Evolutionary conservation across 2,113 vertebrate species (phyloP).

Genomic region (Murina feae): DNA sequence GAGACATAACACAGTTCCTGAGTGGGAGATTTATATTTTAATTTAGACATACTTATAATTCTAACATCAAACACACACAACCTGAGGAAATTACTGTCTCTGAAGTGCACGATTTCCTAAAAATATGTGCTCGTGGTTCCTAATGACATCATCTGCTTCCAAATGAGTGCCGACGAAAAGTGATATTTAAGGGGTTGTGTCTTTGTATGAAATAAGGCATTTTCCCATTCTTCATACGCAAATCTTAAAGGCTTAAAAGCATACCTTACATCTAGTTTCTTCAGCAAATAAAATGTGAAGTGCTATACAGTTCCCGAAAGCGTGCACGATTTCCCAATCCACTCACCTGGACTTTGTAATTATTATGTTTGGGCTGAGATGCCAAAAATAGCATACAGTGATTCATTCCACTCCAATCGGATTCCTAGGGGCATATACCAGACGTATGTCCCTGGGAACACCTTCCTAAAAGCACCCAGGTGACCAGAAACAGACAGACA

Average conservation of each 20-base stretch:
- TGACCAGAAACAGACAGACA: not conserved
- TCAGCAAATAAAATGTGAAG: not conserved
- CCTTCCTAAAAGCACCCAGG: not conserved
- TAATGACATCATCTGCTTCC: not conserved
- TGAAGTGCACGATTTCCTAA: not conserved
- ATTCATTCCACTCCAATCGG: not conserved
- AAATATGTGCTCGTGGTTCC: not conserved
- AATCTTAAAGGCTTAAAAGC: not conserved
- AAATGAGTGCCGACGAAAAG: fast-evolving
- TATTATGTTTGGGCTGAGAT: not conserved
- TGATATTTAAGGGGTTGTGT: not conserved
- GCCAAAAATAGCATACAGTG: not conserved
- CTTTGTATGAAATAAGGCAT: not conserved
- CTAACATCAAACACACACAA: not conserved
- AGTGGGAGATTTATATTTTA: not conserved
- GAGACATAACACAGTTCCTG: not conserved
- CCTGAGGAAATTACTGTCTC: constrained; percentile 1
- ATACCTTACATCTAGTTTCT: not conserved
- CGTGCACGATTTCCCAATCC: fast-evolving
- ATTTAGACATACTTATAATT: not conserved
- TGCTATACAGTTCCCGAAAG: not conserved
- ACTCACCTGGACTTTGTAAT: not conserved
- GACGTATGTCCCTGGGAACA: fast-evolving
- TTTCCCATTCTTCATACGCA: not conserved
- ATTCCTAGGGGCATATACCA: too few species aligned